Percentiles rank a stretch among this genome's conserved stretches.
Evolutionary conservation across 2,888 invertebrate genomes (phyloP).

Genomic region (Tetramorium bicarinatum): DNA sequence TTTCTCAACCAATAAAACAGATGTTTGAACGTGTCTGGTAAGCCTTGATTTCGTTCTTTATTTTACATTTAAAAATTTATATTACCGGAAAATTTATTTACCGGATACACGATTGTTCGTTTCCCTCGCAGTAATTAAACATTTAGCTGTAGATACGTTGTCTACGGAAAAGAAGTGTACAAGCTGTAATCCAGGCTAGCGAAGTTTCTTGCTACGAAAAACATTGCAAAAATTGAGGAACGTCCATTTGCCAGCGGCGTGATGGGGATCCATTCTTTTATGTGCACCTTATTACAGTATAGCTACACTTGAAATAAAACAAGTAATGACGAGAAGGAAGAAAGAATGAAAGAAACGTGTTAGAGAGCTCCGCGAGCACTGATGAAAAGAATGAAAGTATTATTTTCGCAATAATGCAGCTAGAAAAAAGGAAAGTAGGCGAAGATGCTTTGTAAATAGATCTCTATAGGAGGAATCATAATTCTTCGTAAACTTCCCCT

Average conservation of each 20-base stretch:
- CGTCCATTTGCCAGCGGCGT: constrained; percentile 4
- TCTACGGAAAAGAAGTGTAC: background rate
- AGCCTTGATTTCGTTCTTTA: background rate
- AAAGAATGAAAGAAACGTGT: constrained; percentile 19
- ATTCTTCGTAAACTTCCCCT: background rate
- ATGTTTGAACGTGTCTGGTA: background rate
- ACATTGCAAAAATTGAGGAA: constrained; percentile 22
- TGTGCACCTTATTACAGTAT: background rate
- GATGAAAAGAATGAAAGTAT: constrained; percentile 23
- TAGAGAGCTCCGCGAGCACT: background rate
- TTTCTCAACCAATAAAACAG: background rate
- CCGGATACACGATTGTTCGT: background rate
- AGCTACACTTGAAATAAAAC: constrained; percentile 21
- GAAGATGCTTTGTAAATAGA: constrained; percentile 17
- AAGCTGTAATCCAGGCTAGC: background rate
- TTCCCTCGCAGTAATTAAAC: background rate
- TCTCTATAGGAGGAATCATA: background rate
- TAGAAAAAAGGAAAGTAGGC: background rate
- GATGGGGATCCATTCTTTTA: constrained; percentile 32
- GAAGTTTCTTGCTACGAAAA: background rate
- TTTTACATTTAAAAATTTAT: background rate
- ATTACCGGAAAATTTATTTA: background rate
- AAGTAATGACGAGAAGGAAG: background rate
- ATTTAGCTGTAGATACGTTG: background rate
- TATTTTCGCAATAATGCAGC: constrained; percentile 26